Evolutionary conservation across 1,140 invertebrate species (phyloP), one percentile per base, ranked within the genome.

Genomic region (Drosophila pandora): DNA sequence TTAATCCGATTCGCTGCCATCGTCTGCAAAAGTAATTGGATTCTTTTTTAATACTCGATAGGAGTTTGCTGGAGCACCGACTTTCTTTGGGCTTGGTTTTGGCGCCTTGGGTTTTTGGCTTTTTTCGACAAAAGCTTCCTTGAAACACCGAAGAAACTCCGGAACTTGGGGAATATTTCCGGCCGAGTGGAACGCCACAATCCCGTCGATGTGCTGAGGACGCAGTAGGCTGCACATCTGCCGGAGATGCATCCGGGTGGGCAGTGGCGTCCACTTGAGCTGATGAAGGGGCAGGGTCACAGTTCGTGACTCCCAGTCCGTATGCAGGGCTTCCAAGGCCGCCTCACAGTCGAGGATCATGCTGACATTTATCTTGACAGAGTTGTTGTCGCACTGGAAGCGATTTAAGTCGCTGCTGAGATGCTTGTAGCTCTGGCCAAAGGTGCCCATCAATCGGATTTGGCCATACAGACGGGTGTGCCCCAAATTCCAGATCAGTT

Each of bases 151-250:
- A 0, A 87, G 41, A 25, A 69, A 87, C 2, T 48, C 7, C 3
- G 82, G 82, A n/a, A 63, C 65, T 10, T 41, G 49, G 0, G 64
- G 54, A 0, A 59, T 45, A 52, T 68, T 68, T 0, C 74, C 79
- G 4, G 6, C 7, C 0, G 67, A 32, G n/a, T 82, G 70, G 10
- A 52, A 78, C 3, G 39, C 22, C 0, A 87, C 75, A 45, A 88
- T 79, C 0, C 74, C 83, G 8, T 58, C 61, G 6, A 88, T 87
- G 9, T 79, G 62, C 6, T 52, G 21, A 0, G 82, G 82, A 7
- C 75, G 62, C 3, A 87, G 12, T 6, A 87, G 39, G n/a, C 83
- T 88, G 52, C 78, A 87, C 0, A 87, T 56, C 22, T 87, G 83
- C 3, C 69, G 70, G 2, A 87, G 75, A 60, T 88, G 77, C 12